These are phyloP conservation scores for Drosophila pachea DNA, from an alignment of 1,140 invertebrate species.

Conservation along the genomic window DNA sequence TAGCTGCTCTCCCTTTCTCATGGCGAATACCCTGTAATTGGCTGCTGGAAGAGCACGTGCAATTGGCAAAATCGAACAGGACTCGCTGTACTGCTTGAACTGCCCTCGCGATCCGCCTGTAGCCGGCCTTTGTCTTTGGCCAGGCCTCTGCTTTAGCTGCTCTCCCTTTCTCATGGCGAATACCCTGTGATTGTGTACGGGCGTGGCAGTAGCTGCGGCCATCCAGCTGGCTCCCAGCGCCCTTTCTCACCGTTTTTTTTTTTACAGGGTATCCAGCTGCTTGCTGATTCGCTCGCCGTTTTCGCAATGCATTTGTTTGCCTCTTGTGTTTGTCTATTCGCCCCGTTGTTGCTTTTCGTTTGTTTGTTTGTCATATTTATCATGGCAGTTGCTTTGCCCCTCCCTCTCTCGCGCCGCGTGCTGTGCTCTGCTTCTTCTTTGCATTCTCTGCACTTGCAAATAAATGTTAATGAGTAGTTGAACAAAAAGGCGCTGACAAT, in stretches of 20 bases:
- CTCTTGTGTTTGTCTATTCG: constrained; percentile 47
- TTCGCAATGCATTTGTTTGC: constrained; percentile 62
- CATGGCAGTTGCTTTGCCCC: constrained; percentile 61
- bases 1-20: constrained; percentile 42
- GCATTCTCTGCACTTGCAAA: constrained; percentile 73
- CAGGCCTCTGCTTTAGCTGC: constrained; percentile 46
- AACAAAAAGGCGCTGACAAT: constrained; percentile 71
- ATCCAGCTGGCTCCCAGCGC: no score
- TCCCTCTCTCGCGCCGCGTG: no score
- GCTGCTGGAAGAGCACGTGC: constrained; percentile 13
- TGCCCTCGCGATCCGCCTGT: constrained; percentile 26
- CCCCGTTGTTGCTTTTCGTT: constrained; percentile 31
- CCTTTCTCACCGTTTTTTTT: not conserved
- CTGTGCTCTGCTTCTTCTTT: constrained; percentile 43
- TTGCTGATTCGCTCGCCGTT: constrained; percentile 30
- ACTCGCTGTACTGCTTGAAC: not conserved
- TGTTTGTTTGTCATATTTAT: constrained; percentile 74
- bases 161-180: constrained; percentile 47
- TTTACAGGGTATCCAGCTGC: not conserved
- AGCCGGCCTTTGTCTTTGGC: constrained; percentile 64
- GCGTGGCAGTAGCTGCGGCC: not conserved
- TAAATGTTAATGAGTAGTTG: constrained; percentile 77
- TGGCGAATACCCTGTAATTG: constrained; percentile 48
- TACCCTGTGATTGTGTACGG: constrained; percentile 33
- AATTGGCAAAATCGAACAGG: not conserved